These are phyloP conservation scores for Sceliomorpha sp. DNA, from an alignment of 2,888 invertebrate species.

Conservation along the genomic window DNA sequence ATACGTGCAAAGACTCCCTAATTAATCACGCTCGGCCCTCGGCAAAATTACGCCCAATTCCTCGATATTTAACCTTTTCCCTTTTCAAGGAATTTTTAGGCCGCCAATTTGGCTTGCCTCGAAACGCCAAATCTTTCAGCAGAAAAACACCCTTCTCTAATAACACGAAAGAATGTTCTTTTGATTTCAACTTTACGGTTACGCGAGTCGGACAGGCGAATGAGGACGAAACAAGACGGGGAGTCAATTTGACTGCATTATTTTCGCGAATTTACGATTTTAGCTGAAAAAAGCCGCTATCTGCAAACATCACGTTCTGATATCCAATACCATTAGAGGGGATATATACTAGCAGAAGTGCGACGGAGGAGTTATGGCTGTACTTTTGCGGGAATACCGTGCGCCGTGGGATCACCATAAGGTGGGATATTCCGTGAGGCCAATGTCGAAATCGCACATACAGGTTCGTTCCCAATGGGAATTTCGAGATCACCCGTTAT, in stretches of 20 bases:
- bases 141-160: too few species aligned
- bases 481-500: slow-evolving; percentile 74
- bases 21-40: too few species aligned
- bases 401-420: slow-evolving; percentile 79
- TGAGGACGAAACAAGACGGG: background rate
- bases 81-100: too few species aligned
- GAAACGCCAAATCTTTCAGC: too few species aligned
- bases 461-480: slow-evolving; percentile 65
- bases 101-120: too few species aligned
- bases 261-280: slow-evolving; percentile 44
- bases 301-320: slow-evolving; percentile 58
- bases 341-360: slow-evolving; percentile 63
- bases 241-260: slow-evolving; percentile 34
- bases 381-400: slow-evolving; percentile 68
- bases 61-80: too few species aligned
- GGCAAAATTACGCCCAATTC: too few species aligned
- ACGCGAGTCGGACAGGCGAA: background rate
- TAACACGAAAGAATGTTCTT: too few species aligned
- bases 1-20: too few species aligned
- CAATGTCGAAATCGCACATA: slow-evolving; percentile 66
- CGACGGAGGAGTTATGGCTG: slow-evolving; percentile 72
- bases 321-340: slow-evolving; percentile 73
- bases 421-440: slow-evolving; percentile 76
- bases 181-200: too few species aligned
- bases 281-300: slow-evolving; percentile 17